Conservation (phyloP, 1,140 invertebrate species). For the Drosophila orosa region DNA sequence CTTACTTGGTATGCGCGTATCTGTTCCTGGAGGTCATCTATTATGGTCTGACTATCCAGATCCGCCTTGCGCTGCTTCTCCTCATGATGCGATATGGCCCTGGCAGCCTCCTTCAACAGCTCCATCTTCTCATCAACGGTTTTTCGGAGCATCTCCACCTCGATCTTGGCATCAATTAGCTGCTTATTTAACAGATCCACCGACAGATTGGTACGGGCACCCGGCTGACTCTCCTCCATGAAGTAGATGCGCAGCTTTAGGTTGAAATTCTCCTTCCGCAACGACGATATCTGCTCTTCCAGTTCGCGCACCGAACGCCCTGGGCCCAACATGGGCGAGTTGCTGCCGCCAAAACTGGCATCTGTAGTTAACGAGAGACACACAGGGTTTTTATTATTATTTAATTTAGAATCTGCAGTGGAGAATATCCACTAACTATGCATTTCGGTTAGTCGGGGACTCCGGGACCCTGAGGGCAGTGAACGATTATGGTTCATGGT, state of each 20-base stretch:
- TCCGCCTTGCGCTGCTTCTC: slow-evolving; percentile 85
- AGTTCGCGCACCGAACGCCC: slow-evolving; percentile 94
- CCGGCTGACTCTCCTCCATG: slow-evolving; percentile 89
- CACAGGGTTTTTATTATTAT: background rate
- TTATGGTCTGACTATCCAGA: slow-evolving; percentile 58
- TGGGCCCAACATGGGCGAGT: slow-evolving; percentile 84
- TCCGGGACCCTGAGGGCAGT: background rate
- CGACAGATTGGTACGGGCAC: slow-evolving; percentile 34
- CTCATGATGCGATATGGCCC: slow-evolving; percentile 90
- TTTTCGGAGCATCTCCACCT: slow-evolving; percentile 91
- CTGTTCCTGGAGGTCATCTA: slow-evolving; percentile 75
- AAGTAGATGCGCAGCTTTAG: slow-evolving; percentile 95
- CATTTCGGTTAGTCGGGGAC: background rate
- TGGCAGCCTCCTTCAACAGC: slow-evolving; percentile 92
- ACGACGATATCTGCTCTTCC: slow-evolving; percentile 92
- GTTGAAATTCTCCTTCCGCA: slow-evolving; percentile 97
- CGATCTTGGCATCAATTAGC: slow-evolving; percentile 92
- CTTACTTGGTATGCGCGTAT: slow-evolving; percentile 65
- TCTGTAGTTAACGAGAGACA: slow-evolving; percentile 21
- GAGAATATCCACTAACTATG: slow-evolving; percentile 9
- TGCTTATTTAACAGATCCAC: slow-evolving; percentile 85
- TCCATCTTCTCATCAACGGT: slow-evolving; percentile 93
- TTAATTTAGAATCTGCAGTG: background rate
- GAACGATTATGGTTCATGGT: slow-evolving; percentile 19
- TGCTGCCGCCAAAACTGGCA: slow-evolving; percentile 66